Conservation (phyloP, 2,888 invertebrate genomes). For the Heliconius hortense region DNA sequence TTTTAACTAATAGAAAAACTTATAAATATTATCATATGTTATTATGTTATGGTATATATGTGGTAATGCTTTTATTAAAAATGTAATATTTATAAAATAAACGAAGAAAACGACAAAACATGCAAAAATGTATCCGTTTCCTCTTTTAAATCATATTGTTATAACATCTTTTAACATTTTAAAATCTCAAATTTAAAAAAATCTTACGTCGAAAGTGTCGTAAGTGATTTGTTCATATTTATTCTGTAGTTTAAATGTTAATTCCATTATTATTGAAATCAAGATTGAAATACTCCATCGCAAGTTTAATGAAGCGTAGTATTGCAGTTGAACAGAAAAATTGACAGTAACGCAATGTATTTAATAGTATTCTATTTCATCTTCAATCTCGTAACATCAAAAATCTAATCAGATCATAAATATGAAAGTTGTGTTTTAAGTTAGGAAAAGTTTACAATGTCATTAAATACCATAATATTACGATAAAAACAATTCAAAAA, state of each 20-base stretch:
- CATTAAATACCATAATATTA: no score
- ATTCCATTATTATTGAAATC: slow-evolving; percentile 17
- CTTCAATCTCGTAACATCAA: slow-evolving; percentile 1
- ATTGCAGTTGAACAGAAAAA: slow-evolving; percentile 18
- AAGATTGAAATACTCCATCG: slow-evolving; percentile 22
- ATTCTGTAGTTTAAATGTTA: background rate
- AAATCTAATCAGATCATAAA: background rate
- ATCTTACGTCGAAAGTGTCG: background rate
- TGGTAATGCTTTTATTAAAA: background rate
- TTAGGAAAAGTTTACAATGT: no score
- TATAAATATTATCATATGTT: background rate
- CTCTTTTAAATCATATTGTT: no score
- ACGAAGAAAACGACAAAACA: no score
- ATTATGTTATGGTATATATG: background rate
- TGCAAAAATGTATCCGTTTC: no score
- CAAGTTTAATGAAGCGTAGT: slow-evolving; percentile 26
- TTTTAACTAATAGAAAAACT: background rate
- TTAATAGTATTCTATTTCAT: slow-evolving; percentile 7
- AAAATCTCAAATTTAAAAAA: background rate
- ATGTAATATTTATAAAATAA: background rate
- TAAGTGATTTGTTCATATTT: slow-evolving; percentile 14
- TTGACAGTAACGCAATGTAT: slow-evolving; percentile 7
- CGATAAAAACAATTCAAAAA: no score
- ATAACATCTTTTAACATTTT: background rate
- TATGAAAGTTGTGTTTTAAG: background rate